Evolutionary conservation across 2,888 invertebrate species (phyloP).

Genomic region (Acleris literana): DNA sequence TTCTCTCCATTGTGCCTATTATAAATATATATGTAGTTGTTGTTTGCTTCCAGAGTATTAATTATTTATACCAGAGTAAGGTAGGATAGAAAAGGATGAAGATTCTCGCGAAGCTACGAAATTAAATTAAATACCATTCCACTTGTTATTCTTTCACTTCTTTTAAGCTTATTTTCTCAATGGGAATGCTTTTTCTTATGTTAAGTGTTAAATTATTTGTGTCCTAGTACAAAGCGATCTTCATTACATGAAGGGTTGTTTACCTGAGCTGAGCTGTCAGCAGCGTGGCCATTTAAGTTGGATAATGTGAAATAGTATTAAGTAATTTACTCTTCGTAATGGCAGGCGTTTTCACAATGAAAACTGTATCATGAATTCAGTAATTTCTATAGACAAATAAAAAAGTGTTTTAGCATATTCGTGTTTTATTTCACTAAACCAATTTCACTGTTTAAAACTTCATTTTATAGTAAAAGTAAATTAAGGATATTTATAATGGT

Average conservation of each 20-base stretch:
- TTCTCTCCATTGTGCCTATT: conserved; percentile 71
- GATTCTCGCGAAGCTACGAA: conserved; percentile 57
- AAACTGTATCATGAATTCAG: conserved; percentile 67
- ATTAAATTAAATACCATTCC: conserved; percentile 53
- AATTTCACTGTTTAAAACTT: not conserved
- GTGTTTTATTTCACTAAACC: conserved; percentile 38
- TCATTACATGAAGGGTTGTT: conserved; percentile 56
- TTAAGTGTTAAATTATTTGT: conserved; percentile 58
- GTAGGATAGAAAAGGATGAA: conserved; percentile 56
- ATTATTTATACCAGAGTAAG: conserved; percentile 57
- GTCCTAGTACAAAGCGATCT: conserved; percentile 77
- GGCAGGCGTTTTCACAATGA: conserved; percentile 60
- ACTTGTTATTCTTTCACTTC: conserved; percentile 78
- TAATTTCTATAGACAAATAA: conserved; percentile 78
- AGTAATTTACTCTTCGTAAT: conserved; percentile 69
- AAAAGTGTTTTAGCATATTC: conserved; percentile 68
- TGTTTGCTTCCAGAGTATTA: conserved; percentile 69
- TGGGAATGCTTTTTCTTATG: conserved; percentile 50
- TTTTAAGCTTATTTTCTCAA: conserved; percentile 45
- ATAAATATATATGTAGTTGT: conserved; percentile 53
- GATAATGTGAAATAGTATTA: conserved; percentile 70
- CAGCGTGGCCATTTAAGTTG: conserved; percentile 77
- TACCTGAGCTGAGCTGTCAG: conserved; percentile 62
- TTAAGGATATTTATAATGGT: not conserved
- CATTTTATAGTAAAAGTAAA: not conserved